A percentile compares a stretch with the other conserved stretches of the same genome.
Conservation (phyloP, 2,888 invertebrate species). For the Drosophila monieri region DNA sequence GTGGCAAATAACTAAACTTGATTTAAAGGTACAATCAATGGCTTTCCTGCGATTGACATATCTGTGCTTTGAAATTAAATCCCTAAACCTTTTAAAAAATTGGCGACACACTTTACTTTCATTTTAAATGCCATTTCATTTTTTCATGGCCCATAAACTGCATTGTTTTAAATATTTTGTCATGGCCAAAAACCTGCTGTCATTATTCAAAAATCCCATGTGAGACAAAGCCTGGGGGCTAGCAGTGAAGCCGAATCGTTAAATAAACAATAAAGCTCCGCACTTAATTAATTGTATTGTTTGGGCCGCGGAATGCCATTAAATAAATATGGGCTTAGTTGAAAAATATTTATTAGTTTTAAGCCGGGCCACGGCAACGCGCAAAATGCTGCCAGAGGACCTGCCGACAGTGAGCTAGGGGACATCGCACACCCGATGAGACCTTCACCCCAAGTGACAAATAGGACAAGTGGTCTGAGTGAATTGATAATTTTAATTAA, state of each 20-base stretch:
- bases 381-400: conserved; percentile 17
- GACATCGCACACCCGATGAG: background rate
- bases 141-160: background rate
- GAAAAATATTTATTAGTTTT: conserved; percentile 43
- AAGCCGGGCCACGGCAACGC: conserved; percentile 12
- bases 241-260: conserved; percentile 22
- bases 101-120: conserved; percentile 1
- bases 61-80: background rate
- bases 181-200: conserved; percentile 10
- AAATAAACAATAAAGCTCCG: conserved; percentile 39
- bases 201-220: conserved; percentile 28
- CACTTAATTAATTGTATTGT: conserved; percentile 45
- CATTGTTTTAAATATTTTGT: conserved; percentile 20
- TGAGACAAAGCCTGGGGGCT: conserved; percentile 31
- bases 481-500: conserved; percentile 77
- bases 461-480: conserved; percentile 41
- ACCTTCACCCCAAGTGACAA: conserved; percentile 46
- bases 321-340: conserved; percentile 47
- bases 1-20: background rate
- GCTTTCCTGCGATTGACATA: background rate
- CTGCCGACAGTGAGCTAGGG: conserved; percentile 35
- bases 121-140: conserved; percentile 14
- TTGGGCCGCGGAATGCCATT: conserved; percentile 20
- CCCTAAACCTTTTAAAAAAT: background rate
- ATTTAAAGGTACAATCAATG: background rate